Evolutionary conservation across 1,140 invertebrate genomes (phyloP), one percentile per base, ranked within the genome.

Genomic region (Gryllus bimaculatus): DNA sequence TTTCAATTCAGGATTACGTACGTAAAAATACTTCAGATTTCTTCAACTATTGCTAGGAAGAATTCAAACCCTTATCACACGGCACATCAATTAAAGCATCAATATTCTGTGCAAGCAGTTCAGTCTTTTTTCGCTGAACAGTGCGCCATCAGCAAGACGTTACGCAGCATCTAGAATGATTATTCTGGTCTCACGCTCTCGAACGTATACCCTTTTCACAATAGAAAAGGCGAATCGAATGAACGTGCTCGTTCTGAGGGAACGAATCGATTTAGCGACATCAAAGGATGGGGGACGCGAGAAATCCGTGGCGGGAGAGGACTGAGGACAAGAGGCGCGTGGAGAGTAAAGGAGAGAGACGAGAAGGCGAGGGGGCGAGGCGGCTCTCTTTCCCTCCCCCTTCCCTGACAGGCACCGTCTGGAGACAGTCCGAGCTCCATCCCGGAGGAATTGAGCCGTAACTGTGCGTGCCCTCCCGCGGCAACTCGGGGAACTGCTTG

Each of bases 211-310:
- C 54, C 18, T 66, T 66, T 66, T 18, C 54, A 66, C 54, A 66
- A 66, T 66, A 18, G 54, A 66, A 66, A 18, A 66, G 54, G 54
- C 10, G 10, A 18, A 18, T 66, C 54, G 26, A 39, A 39, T 39
- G 26, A 39, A 39, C 26, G 26, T 39, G 26, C 26, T 39, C 54
- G 18, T 66, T 66, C 54, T 66, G 54, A 10, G 54, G 18, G 54
- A 66, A 66, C 54, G 54, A 66, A 66, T 66, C 54, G 54, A 66
- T 66, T 66, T 66, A 66, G 54, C 54, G 54, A 66, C 54, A 66
- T 66, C 54, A 66, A 66, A 66, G 54, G 54, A 66, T 18, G 54
- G 54, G 18, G 18, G 54, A 66, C 10, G 54, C 54, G 18, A 18
- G 54, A 66, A 66, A 66, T 66, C 54, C 54, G 10, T 18, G 54